These are phyloP conservation scores for Steinernema feltiae DNA, from an alignment of 1,140 invertebrate genomes.

Conservation along the genomic window DNA sequence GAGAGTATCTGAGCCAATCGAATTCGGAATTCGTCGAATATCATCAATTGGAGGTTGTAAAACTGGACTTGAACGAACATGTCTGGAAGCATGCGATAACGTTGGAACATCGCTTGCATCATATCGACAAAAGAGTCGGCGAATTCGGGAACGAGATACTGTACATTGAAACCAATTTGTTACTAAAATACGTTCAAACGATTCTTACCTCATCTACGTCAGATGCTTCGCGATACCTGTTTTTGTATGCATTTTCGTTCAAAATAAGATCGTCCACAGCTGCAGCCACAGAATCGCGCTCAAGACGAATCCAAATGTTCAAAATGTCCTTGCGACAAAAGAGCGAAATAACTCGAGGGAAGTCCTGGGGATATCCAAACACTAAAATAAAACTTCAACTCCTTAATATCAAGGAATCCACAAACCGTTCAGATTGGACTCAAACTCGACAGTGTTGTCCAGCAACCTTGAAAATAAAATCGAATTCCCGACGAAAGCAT, in stretches of 20 bases:
- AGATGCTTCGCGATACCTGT: slow-evolving; percentile 15
- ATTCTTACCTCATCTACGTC: slow-evolving; percentile 24
- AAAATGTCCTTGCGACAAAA: background rate
- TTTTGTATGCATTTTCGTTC: slow-evolving; percentile 13
- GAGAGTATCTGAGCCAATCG: slow-evolving; percentile 17
- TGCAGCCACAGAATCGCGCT: background rate
- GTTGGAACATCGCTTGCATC: background rate
- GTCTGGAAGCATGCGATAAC: slow-evolving; percentile 19
- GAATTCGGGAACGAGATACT: slow-evolving; percentile 18
- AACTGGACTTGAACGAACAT: slow-evolving; percentile 5
- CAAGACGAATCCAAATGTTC: slow-evolving; percentile 12
- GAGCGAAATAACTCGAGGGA: background rate
- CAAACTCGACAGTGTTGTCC: slow-evolving; percentile 18
- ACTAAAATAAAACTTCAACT: slow-evolving; percentile 9
- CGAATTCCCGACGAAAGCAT: slow-evolving; percentile 5
- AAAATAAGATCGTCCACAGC: slow-evolving; percentile 11
- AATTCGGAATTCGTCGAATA: slow-evolving; percentile 26
- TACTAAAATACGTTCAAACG: background rate
- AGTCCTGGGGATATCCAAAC: background rate
- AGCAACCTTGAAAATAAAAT: slow-evolving; percentile 17
- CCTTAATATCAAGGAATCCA: background rate
- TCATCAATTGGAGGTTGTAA: slow-evolving; percentile 18
- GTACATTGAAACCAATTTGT: background rate
- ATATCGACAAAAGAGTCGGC: slow-evolving; percentile 20
- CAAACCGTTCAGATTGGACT: background rate